Evolutionary conservation across 2,888 invertebrate species (phyloP).

Genomic region (Drosophila siamana): DNA sequence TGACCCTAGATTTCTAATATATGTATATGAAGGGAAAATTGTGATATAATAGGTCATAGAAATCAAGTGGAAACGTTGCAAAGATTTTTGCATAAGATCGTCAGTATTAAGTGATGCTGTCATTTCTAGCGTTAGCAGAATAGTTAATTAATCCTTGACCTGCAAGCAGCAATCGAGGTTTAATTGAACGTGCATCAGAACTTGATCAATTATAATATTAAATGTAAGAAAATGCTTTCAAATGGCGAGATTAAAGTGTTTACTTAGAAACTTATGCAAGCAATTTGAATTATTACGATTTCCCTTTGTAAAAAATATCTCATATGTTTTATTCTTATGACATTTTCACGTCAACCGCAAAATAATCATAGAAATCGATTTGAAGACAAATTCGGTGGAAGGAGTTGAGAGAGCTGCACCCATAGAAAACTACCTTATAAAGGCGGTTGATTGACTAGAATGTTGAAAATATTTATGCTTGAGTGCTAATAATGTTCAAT

Average conservation of each 20-base stretch:
- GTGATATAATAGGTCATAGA: background rate
- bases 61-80: background rate
- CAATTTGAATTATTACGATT: background rate
- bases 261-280: too few species aligned
- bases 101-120: background rate
- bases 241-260: background rate
- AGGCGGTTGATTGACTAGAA: conserved; percentile 45
- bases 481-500: conserved; percentile 80
- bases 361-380: conserved; percentile 32
- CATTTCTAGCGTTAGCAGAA: background rate
- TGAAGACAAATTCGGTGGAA: conserved; percentile 2
- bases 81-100: conserved; percentile 7
- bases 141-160: conserved; percentile 7
- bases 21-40: conserved; percentile 4
- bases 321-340: background rate
- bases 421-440: conserved; percentile 32
- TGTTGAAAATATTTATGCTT: conserved; percentile 71
- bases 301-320: background rate
- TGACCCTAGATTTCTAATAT: too few species aligned
- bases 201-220: background rate
- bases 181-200: background rate
- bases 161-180: background rate
- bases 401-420: conserved; percentile 39
- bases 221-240: background rate
- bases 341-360: conserved; percentile 56